These are phyloP conservation scores for Acridotheres tristis DNA, from an alignment of 2,797 vertebrate species.

Conservation along the genomic window DNA sequence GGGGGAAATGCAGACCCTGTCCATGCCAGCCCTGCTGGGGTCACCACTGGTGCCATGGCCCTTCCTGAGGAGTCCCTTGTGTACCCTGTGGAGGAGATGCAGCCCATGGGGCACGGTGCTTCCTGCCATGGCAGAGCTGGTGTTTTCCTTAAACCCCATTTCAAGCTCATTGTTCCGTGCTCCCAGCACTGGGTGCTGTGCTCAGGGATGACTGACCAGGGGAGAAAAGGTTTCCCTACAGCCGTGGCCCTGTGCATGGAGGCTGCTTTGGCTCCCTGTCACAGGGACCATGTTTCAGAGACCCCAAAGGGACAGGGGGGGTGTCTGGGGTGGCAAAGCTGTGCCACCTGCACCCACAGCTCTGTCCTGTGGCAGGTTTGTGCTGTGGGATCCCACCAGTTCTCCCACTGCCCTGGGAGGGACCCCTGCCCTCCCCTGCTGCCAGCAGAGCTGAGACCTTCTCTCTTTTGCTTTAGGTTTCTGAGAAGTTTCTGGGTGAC, in stretches of 20 bases:
- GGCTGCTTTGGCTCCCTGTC: background rate
- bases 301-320: background rate
- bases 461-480: slow-evolving; percentile 47
- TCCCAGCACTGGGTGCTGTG: background rate
- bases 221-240: background rate
- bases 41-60: fast-evolving
- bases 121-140: background rate
- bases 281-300: fast-evolving
- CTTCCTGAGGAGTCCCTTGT: fast-evolving
- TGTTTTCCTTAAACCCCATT: background rate
- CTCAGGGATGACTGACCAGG: background rate
- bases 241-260: fast-evolving
- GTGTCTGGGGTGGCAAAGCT: background rate
- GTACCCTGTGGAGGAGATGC: background rate
- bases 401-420: background rate
- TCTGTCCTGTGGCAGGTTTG: fast-evolving
- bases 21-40: fast-evolving
- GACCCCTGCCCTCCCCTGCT: background rate
- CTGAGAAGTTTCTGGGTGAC: background rate
- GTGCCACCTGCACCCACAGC: background rate
- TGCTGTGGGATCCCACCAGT: fast-evolving
- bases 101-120: fast-evolving
- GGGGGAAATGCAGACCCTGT: background rate
- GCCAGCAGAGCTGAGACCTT: background rate
- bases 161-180: background rate